phyloP scores from a whole-genome alignment of 2,888 invertebrate genomes.

The Osmoderma eremita region DNA sequence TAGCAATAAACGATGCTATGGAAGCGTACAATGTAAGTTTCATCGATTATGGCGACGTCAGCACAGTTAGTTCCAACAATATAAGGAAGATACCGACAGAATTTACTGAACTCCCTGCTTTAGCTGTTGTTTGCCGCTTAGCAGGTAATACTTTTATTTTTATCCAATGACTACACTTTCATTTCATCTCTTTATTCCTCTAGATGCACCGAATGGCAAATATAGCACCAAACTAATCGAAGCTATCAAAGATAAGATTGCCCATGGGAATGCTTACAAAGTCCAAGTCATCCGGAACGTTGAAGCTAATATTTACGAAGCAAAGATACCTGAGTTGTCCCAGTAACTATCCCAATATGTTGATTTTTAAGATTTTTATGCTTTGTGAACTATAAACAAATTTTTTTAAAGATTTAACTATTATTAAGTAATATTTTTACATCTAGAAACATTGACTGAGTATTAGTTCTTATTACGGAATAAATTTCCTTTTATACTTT shows the following conservation, averaged over 20 bases:
- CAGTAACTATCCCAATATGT: neutral
- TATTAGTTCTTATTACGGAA: neutral
- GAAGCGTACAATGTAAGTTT: slow-evolving; percentile 48
- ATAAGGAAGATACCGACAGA: slow-evolving; percentile 53
- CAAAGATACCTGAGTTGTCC: slow-evolving; percentile 50
- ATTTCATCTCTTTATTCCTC: neutral
- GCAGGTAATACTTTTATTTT: slow-evolving; percentile 18
- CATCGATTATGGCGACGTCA: slow-evolving; percentile 57
- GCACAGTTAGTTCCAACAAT: slow-evolving; percentile 44
- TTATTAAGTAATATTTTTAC: neutral
- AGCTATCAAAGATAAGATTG: slow-evolving; percentile 40
- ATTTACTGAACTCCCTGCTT: slow-evolving; percentile 47
- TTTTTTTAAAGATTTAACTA: neutral
- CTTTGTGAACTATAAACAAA: neutral
- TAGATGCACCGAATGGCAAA: neutral
- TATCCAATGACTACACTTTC: neutral
- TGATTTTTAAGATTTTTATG: slow-evolving; percentile 8
- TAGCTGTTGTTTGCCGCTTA: slow-evolving; percentile 25
- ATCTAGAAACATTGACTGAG: neutral
- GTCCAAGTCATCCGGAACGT: slow-evolving; percentile 44
- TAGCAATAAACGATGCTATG: slow-evolving; percentile 43
- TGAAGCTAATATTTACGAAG: slow-evolving; percentile 42
- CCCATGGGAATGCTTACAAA: slow-evolving; percentile 45
- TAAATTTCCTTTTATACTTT: neutral
- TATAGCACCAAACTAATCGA: neutral